Percentiles rank a stretch among this genome's conserved stretches.
These are phyloP conservation scores for Pristionchus mayeri DNA, from an alignment of 2,888 invertebrate species.

Conservation along the genomic window DNA sequence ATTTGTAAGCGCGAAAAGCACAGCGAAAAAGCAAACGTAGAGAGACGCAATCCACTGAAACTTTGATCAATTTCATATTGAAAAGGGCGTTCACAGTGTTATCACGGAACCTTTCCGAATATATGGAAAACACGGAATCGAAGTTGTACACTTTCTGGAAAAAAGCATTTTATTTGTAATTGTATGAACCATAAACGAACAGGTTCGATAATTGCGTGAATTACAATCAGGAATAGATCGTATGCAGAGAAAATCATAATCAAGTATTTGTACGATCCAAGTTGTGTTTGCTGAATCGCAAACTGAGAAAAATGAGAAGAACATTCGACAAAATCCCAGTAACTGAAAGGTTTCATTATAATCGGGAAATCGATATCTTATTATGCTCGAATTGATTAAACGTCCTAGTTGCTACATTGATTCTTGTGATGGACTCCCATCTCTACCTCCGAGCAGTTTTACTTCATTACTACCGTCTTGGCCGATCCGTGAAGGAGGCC, in stretches of 20 bases:
- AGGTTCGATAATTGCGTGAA: not conserved
- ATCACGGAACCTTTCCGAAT: not conserved
- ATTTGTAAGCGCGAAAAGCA: not conserved
- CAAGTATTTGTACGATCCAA: not conserved
- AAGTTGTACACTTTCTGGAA: not conserved
- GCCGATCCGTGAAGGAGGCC: no score
- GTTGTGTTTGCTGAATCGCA: not conserved
- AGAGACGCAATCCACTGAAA: not conserved
- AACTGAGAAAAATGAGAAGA: not conserved
- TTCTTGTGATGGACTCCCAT: no score
- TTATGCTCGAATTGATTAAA: no score
- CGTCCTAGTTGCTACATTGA: no score
- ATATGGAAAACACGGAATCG: not conserved
- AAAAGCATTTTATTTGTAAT: not conserved
- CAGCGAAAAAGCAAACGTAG: not conserved
- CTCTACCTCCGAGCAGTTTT: no score
- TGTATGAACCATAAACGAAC: not conserved
- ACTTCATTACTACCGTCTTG: no score
- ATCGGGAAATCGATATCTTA: no score
- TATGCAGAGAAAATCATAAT: not conserved
- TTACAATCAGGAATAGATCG: not conserved
- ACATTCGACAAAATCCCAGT: not conserved
- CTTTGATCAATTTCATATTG: not conserved
- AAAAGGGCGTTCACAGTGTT: not conserved
- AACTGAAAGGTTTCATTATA: not conserved